Evolutionary conservation across 1,140 invertebrate genomes (phyloP).

Genomic region (Drosophila mayri): DNA sequence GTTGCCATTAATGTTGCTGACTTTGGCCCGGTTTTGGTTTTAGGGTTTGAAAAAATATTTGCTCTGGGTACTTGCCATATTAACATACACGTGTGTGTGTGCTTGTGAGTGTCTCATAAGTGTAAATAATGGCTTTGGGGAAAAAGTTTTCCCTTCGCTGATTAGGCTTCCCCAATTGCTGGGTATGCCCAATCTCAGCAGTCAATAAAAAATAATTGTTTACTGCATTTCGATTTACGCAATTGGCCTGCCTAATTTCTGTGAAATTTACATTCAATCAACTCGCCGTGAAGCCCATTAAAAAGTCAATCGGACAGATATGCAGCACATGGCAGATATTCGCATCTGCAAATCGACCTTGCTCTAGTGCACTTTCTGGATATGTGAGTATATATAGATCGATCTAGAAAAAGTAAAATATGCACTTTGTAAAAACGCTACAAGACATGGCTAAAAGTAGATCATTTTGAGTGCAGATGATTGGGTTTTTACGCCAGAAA

Average conservation of each 20-base stretch:
- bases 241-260: constrained; percentile 58
- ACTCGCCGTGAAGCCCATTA: constrained; percentile 52
- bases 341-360: constrained; percentile 34
- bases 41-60: constrained; percentile 48
- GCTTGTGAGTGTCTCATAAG: constrained; percentile 7
- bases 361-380: constrained; percentile 25
- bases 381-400: background rate
- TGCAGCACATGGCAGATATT: constrained; percentile 22
- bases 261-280: constrained; percentile 66
- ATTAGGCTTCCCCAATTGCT: constrained; percentile 24
- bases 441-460: constrained; percentile 13
- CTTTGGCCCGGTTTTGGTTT: constrained; percentile 40
- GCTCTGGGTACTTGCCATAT: constrained; percentile 42
- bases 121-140: constrained; percentile 25
- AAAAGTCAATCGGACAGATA: constrained; percentile 69
- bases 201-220: constrained; percentile 18
- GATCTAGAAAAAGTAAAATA: constrained; percentile 15
- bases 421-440: constrained; percentile 8
- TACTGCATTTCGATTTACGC: constrained; percentile 26
- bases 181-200: constrained; percentile 3
- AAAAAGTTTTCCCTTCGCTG: constrained; percentile 16
- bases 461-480: background rate
- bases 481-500: background rate
- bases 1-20: constrained; percentile 70
- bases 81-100: constrained; percentile 20